phyloP scores from a whole-genome alignment of 1,140 invertebrate genomes.

The Camponotus floridanus region DNA sequence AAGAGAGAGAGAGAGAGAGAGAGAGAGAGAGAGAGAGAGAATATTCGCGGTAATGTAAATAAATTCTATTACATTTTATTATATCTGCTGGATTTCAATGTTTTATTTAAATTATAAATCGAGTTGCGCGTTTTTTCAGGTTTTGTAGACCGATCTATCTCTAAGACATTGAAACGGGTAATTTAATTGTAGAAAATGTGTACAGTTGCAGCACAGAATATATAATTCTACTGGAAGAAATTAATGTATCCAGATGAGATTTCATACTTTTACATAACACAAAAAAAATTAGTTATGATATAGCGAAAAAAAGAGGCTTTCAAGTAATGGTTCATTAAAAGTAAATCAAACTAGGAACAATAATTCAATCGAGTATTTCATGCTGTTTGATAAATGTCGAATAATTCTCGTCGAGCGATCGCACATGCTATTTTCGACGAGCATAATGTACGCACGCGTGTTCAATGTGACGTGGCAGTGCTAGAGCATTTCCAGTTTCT shows the following conservation, averaged over 20 bases:
- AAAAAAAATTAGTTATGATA: not conserved
- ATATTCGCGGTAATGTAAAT: conserved; percentile 7
- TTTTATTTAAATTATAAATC: conserved; percentile 53
- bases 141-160: conserved; percentile 10
- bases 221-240: not conserved
- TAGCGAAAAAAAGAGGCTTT: not conserved
- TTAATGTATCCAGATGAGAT: not conserved
- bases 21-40: conserved; percentile 33
- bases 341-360: not conserved
- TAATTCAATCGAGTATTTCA: conserved; percentile 13
- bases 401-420: conserved; percentile 54
- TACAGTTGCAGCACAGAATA: too few relatives aligned
- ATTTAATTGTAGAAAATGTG: not conserved
- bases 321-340: not conserved
- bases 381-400: conserved; percentile 52
- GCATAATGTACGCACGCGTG: conserved; percentile 51
- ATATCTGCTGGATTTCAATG: not conserved
- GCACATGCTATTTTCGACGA: conserved; percentile 53
- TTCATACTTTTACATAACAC: not conserved
- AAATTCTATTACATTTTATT: conserved; percentile 63
- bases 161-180: conserved; percentile 9
- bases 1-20: conserved; percentile 11
- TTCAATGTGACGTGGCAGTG: conserved; percentile 55
- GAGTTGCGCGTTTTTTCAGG: conserved; percentile 24
- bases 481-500: conserved; percentile 53